phyloP scores from a whole-genome alignment of 2,113 vertebrate genomes.

The Hemibagrus wyckioides region DNA sequence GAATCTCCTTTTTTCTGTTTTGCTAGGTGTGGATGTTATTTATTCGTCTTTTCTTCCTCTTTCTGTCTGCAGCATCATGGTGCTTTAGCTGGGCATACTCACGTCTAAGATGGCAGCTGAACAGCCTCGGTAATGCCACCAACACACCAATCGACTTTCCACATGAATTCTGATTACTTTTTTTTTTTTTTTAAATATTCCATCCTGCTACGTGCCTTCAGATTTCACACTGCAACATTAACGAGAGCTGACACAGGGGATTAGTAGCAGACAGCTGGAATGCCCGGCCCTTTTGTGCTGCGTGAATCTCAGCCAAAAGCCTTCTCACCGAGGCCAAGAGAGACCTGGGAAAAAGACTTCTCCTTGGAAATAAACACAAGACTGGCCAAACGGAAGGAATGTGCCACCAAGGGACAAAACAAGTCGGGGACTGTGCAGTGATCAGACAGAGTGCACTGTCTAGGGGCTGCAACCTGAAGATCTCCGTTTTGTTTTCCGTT shows the following conservation, averaged over 20 bases:
- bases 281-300: slow-evolving; percentile 94
- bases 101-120: slow-evolving; percentile 50
- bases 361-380: slow-evolving; percentile 80
- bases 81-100: neutral
- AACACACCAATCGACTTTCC: slow-evolving; percentile 82
- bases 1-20: slow-evolving; percentile 61
- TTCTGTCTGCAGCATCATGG: slow-evolving; percentile 59
- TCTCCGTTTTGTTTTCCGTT: slow-evolving; percentile 18
- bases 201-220: slow-evolving; percentile 89
- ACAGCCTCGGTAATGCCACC: slow-evolving; percentile 74
- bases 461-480: slow-evolving; percentile 15
- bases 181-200: slow-evolving; percentile 86
- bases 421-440: slow-evolving; percentile 21
- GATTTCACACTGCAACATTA: slow-evolving; percentile 99
- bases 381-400: slow-evolving; percentile 67
- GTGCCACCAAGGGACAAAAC: slow-evolving; percentile 64
- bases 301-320: slow-evolving; percentile 92
- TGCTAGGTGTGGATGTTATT: slow-evolving; percentile 47
- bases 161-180: slow-evolving; percentile 88
- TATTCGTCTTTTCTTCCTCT: slow-evolving; percentile 46
- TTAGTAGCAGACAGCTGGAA: slow-evolving; percentile 99
- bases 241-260: slow-evolving; percentile 98
- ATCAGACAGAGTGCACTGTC: slow-evolving; percentile 19
- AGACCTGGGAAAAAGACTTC: slow-evolving; percentile 93
- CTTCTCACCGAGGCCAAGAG: slow-evolving; percentile 89